Conservation (phyloP, 2,797 vertebrate species). For the Momotus momota region DNA sequence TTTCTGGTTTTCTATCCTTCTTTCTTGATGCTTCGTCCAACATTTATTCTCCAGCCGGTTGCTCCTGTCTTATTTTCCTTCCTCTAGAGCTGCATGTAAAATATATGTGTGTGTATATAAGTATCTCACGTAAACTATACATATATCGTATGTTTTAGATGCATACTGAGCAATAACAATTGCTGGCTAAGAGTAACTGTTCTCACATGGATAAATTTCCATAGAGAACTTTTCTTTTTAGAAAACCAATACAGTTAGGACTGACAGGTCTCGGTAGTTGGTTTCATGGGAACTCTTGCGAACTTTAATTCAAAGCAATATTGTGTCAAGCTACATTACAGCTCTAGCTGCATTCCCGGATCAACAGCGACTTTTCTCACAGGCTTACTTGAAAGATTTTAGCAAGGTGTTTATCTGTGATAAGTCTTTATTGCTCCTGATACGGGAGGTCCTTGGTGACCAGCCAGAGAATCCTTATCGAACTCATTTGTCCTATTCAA, state of each 20-base stretch:
- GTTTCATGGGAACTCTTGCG: not conserved
- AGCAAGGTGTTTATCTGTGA: conserved; percentile 47
- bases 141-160: not conserved
- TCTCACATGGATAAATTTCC: not conserved
- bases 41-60: not conserved
- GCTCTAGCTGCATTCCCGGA: not conserved
- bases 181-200: not conserved
- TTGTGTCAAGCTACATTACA: not conserved
- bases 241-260: not conserved
- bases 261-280: not conserved
- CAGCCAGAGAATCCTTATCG: conserved; percentile 25
- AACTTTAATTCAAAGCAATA: conserved; percentile 19
- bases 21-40: not conserved
- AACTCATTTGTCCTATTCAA: conserved; percentile 3
- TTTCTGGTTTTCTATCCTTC: not conserved
- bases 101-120: rapidly evolving
- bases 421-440: conserved; percentile 49
- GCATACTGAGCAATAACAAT: not conserved
- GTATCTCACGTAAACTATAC: not conserved
- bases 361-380: not conserved
- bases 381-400: conserved; percentile 30
- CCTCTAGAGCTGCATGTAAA: not conserved
- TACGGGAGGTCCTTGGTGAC: conserved; percentile 23
- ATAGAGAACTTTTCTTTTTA: not conserved
- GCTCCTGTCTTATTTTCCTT: not conserved